A percentile compares a stretch with the other conserved stretches of the same genome.
Evolutionary conservation across 2,888 invertebrate genomes (phyloP).

Genomic region (Spodoptera exigua): DNA sequence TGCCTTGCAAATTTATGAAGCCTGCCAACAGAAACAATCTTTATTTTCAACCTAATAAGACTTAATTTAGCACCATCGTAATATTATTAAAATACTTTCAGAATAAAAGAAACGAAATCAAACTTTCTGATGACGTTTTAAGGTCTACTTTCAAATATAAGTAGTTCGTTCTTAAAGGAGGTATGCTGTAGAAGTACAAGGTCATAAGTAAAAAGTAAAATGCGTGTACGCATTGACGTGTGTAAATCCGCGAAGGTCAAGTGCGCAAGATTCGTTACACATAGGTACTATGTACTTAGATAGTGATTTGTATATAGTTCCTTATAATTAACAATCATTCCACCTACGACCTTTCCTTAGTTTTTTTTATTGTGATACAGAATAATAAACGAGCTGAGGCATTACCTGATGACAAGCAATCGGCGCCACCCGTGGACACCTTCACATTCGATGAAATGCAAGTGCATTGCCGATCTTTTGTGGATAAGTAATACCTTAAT

Average conservation of each 20-base stretch:
- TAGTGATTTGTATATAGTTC: constrained; percentile 22
- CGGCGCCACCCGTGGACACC: no score
- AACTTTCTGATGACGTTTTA: not conserved
- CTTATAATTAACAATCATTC: constrained; percentile 18
- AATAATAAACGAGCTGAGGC: no score
- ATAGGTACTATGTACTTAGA: not conserved
- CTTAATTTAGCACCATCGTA: not conserved
- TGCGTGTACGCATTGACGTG: constrained; percentile 40
- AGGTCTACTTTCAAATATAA: constrained; percentile 20
- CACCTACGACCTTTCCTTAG: no score
- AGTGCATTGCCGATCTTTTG: no score
- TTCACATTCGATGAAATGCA: no score
- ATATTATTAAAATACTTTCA: no score
- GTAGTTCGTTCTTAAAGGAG: constrained; percentile 17
- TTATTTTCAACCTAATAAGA: not conserved
- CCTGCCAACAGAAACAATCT: constrained; percentile 13
- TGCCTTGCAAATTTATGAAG: not conserved
- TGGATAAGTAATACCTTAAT: no score
- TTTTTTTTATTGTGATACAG: no score
- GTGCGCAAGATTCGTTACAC: constrained; percentile 14
- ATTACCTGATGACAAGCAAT: no score
- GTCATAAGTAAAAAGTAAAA: constrained; percentile 47
- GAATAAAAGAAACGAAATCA: not conserved
- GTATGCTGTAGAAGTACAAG: constrained; percentile 61
- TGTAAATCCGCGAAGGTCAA: constrained; percentile 43